phyloP scores from a whole-genome alignment of 2,888 invertebrate genomes.

The Eudemis profundana region DNA sequence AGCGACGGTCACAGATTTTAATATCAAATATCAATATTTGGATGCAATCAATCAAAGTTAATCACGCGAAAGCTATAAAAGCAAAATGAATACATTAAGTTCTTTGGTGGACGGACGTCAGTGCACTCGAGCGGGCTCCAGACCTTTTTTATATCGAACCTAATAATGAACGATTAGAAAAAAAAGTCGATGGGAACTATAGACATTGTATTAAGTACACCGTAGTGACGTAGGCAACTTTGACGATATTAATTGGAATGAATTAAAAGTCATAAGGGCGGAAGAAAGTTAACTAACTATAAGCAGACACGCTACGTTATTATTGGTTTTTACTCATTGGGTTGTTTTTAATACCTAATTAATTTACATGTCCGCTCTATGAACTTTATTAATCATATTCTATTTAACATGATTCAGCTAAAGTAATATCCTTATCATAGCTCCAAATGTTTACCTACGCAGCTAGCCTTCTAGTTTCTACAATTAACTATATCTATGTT shows the following conservation, averaged over 20 bases:
- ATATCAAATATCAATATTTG: constrained; percentile 83
- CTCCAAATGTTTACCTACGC: not conserved
- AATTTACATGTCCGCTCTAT: not conserved
- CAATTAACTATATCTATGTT: constrained; percentile 11
- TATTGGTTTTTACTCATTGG: constrained; percentile 25
- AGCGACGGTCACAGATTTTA: constrained; percentile 62
- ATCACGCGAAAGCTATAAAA: constrained; percentile 84
- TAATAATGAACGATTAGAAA: constrained; percentile 79
- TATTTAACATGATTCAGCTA: not conserved
- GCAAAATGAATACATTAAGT: constrained; percentile 82
- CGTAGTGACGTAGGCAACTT: constrained; percentile 78
- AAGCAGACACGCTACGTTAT: constrained; percentile 35
- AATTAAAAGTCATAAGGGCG: constrained; percentile 55
- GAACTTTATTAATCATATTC: not conserved
- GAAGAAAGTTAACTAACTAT: constrained; percentile 42
- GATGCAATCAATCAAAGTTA: constrained; percentile 84
- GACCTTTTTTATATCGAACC: constrained; percentile 68
- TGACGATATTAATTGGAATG: constrained; percentile 71
- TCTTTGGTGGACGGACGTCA: constrained; percentile 69
- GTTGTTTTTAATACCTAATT: constrained; percentile 9
- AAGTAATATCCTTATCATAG: too few species aligned
- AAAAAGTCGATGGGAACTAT: constrained; percentile 70
- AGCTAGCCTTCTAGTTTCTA: not conserved
- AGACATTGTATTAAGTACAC: constrained; percentile 70
- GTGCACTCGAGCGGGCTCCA: constrained; percentile 68